Evolutionary conservation across 2,888 invertebrate species (phyloP), one percentile per base, ranked within the genome.

Genomic region (Apamea monoglypha): DNA sequence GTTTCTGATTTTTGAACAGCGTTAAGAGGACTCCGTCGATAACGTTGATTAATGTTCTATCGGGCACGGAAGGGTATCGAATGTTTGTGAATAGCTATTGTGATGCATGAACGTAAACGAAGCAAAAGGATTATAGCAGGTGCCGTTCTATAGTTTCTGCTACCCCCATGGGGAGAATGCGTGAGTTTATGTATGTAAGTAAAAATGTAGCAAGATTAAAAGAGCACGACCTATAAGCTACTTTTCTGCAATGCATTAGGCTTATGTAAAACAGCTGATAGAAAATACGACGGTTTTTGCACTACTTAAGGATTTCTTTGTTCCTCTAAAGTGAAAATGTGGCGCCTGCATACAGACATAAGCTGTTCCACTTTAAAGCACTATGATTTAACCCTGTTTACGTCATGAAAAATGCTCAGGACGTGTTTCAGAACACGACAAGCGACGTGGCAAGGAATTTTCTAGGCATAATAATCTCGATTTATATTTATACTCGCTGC

Each of bases 331-430:
- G n/a, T 59, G 66, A 82, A 82, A 75, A 75, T 75, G n/a, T 50
- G 29, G 25, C n/a, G 50, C 50, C 47, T 32, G 29, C 59, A 59
- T 50, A 21, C 32, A 21, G 29, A 29, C 32, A 25, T 44, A 64
- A 56, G 44, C 81, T 72, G n/a, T 40, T 12, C n/a, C 32, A 61
- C 67, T 80, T 82, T 82, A 61, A 80, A 67, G 21, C 32, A 67
- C 50, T 50, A 67, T 82, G 59, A 82, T 53, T 61, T n/a, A 80
- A 67, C 40, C n/a, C 29, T 82, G 67, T 82, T 67, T 53, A 53
- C 32, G 21, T 44, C 32, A 16, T 25, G 76, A 75, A 44, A 59
- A 56, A 69, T 83, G 36, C 8, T 64, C n/a, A 59, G 21, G 40
- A 44, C 83, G 68, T 82, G 53, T 64, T 63, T 32, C 14, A 50